Evolutionary conservation across 2,113 vertebrate species (phyloP).

Genomic region (Toxostoma redivivum): DNA sequence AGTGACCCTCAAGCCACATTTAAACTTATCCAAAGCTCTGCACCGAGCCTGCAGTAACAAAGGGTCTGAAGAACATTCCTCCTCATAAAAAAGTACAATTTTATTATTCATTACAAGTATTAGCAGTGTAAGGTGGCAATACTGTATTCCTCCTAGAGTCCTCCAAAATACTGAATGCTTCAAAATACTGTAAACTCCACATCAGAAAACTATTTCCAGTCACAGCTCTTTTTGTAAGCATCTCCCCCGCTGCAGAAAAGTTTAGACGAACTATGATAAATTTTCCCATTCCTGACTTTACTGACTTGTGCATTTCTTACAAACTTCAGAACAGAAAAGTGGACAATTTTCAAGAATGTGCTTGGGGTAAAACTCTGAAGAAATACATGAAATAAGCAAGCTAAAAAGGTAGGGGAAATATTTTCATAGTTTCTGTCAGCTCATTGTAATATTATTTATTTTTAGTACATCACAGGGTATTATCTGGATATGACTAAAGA

Average conservation of each 20-base stretch:
- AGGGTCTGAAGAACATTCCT: background rate
- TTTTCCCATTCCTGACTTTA: background rate
- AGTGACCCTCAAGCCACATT: background rate
- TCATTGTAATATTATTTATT: background rate
- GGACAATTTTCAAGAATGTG: background rate
- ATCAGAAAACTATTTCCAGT: background rate
- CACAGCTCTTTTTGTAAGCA: background rate
- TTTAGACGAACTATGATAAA: background rate
- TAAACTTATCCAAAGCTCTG: background rate
- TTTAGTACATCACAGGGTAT: background rate
- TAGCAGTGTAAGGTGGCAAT: background rate
- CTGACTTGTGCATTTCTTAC: background rate
- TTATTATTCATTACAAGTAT: background rate
- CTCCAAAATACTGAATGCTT: background rate
- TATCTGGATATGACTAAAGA: background rate
- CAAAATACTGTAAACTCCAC: background rate
- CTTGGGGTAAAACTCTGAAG: background rate
- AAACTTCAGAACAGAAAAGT: background rate
- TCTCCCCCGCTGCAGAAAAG: background rate
- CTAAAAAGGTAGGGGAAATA: background rate
- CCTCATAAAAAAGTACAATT: background rate
- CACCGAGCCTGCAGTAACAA: accelerated
- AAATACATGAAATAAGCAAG: background rate
- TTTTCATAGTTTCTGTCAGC: background rate
- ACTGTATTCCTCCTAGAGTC: background rate